A percentile compares a stretch with the other conserved stretches of the same genome.
Evolutionary conservation across 2,797 vertebrate genomes (phyloP).

Genomic region (Monodelphis domestica): DNA sequence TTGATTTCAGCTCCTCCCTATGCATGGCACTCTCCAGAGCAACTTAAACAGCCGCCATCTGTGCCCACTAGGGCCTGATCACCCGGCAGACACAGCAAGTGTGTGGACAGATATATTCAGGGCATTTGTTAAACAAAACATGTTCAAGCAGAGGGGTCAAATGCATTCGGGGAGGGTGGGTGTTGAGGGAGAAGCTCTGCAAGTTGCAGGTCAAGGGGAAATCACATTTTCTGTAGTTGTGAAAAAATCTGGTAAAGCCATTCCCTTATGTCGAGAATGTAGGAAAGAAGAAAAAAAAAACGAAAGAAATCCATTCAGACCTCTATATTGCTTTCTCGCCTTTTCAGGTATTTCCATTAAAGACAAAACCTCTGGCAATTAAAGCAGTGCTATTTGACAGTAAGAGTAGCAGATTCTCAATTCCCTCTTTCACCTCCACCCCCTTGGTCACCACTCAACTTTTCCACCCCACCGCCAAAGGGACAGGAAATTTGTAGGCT

Average conservation of each 20-base stretch:
- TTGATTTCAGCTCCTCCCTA: slow-evolving; percentile 9
- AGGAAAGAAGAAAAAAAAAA: not conserved
- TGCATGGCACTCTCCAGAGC: not conserved
- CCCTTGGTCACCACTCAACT: not conserved
- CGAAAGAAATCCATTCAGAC: not conserved
- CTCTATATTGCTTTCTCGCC: not conserved
- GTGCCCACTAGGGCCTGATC: not conserved
- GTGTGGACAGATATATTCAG: not conserved
- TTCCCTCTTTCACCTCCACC: not conserved
- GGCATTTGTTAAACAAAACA: not conserved
- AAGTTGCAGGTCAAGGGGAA: not conserved
- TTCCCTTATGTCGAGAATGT: not conserved
- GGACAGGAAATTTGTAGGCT: not conserved
- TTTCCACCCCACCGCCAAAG: not conserved
- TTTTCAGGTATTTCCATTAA: slow-evolving; percentile 8
- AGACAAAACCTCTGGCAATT: not conserved
- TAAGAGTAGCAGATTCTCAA: not conserved
- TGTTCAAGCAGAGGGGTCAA: not conserved
- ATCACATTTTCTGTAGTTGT: not conserved
- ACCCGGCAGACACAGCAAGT: not conserved
- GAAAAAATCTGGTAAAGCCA: slow-evolving; percentile 16
- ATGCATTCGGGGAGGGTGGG: not conserved
- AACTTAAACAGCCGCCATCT: not conserved
- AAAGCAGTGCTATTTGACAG: not conserved
- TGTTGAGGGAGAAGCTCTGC: not conserved